Evolutionary conservation across 2,797 vertebrate species (phyloP), one percentile per base, ranked within the genome.

Genomic region (Halcyon chelicuti): DNA sequence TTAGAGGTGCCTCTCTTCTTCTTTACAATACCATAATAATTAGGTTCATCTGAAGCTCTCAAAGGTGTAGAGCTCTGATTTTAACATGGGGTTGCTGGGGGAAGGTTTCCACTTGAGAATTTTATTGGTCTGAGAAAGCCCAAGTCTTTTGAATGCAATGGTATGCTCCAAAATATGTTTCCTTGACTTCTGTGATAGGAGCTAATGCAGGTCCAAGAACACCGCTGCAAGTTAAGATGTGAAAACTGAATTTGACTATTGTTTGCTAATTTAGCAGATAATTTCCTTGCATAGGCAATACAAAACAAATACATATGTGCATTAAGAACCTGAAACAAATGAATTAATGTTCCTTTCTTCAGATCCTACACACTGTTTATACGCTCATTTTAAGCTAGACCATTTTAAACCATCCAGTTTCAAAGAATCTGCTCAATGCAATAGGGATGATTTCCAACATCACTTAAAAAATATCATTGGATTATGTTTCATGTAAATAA

Each of bases 191-290:
- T 71, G 16, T 66, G 71, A 67, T 2, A 86, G 51, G 17, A 92
- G 51, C 37, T 58, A 18, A 73, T 92, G 60, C 4, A 19, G 28
- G 6, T 93, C 46, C 78, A 90, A 1, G 0, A 85, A 5, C n/a
- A 57, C 57, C 33, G 49, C 21, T 72, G 68, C 18, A 89, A 77
- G 63, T 79, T 76, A 76, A 90, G 71, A 82, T 74, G 71, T 57
- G 52, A 88, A 90, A 96, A 85, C 60, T 77, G 71, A 37, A 90
- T 94, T 86, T 95, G 66, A 81, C 66, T 49, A 86, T 68, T 90
- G 51, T 88, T 90, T 84, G 49, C 39, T 93, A 91, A 95, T 93
- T 92, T 77, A 78, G 55, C 71, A 76, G 86, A 77, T 94, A 81
- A 90, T 96, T 93, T 90, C 29, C 57, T 95, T 85, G 57, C 67